phyloP scores from a whole-genome alignment of 2,797 vertebrate genomes.

The Acanthiza pusilla region DNA sequence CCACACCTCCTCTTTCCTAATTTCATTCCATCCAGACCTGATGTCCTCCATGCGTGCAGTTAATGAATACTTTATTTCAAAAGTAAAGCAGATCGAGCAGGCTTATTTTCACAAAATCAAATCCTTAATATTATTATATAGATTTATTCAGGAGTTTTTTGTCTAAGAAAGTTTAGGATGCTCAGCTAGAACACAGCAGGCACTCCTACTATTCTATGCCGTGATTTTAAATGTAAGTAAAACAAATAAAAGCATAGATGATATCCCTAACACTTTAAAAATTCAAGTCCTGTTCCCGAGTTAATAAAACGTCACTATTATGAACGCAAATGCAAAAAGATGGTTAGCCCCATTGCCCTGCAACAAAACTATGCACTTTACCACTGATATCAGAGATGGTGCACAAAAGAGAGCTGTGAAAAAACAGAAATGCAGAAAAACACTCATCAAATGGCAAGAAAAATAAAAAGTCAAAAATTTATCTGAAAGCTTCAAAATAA shows the following conservation, averaged over 20 bases:
- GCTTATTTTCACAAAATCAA: background rate
- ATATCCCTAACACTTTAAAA: background rate
- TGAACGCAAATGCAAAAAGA: background rate
- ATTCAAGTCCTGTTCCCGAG: background rate
- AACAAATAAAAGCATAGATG: background rate
- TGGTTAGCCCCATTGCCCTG: background rate
- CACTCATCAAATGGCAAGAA: background rate
- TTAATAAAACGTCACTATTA: background rate
- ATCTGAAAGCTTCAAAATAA: background rate
- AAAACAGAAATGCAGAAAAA: background rate
- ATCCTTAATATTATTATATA: background rate
- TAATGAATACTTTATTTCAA: conserved; percentile 29
- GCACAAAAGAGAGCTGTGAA: background rate
- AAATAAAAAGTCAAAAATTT: background rate
- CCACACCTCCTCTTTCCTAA: background rate
- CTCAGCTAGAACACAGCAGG: background rate
- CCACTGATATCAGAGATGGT: background rate
- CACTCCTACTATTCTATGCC: background rate
- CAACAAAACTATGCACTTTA: background rate
- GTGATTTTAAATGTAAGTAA: background rate
- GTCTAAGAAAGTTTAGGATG: background rate
- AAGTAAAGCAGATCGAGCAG: background rate
- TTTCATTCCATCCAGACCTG: background rate
- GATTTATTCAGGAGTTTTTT: background rate
- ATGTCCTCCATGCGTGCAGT: background rate